Evolutionary conservation across 2,797 vertebrate species (phyloP), one percentile per base, ranked within the genome.

Genomic region (Tolypeutes matacus): DNA sequence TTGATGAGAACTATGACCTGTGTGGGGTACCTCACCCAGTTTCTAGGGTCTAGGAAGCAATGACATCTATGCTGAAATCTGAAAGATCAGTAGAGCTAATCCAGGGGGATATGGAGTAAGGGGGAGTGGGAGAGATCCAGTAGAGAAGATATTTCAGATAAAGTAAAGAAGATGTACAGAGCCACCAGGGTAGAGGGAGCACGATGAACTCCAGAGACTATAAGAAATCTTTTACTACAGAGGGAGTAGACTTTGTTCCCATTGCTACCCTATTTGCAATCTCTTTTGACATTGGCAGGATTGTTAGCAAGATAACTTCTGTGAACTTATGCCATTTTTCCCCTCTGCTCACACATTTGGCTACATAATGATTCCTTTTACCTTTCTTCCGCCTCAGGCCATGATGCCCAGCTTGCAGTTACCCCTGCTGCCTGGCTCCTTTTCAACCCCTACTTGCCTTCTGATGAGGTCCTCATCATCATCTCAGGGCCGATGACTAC

Each of bases 301-400:
- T 27, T 89, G 14, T 64, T 90, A 46, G 7, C 53, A 56, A 69
- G 51, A 72, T 60, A 65, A 76, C 12, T 29, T 84, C 70, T 83
- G 39, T 78, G 67, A 39, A 42, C 13, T 60, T n/a, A 11, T 5
- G 34, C 31, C 20, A n/a, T 51, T 56, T 31, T 36, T 11, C 69
- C 88, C 70, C 39, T 86, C 72, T 51, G 39, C 25, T 93, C 64
- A 93, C 72, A 60, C 58, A 92, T 81, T 58, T 84, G 51, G 31
- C 75, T 18, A 62, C 46, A 62, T 11, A 34, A 17, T 67, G 20
- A 56, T 75, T 85, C 31, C 25, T 49, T 69, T 86, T 87, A 58
- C 53, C 14, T 70, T 81, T 95, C 62, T 60, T 62, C 60, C 25
- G 29, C 39, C 8, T 80, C 15, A 23, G 49, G 20, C 46, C 49